Conservation (phyloP, 2,113 vertebrate species). For the Dolichallabes microphthalmus region DNA sequence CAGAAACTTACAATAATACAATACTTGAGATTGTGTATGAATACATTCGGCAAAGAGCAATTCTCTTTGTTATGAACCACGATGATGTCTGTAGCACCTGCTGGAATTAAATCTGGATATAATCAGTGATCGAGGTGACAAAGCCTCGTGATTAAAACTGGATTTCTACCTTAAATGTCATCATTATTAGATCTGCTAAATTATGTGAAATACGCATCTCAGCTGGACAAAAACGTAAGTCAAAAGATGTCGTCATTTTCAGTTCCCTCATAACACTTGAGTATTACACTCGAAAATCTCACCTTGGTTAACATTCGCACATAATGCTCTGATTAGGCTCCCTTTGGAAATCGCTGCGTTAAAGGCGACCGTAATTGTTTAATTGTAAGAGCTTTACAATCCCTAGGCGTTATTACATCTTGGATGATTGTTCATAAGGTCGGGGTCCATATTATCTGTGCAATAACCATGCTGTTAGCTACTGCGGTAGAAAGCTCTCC, state of each 20-base stretch:
- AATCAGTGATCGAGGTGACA: conserved; percentile 38
- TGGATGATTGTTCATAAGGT: not conserved
- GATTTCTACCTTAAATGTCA: not conserved
- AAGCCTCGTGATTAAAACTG: conserved; percentile 10
- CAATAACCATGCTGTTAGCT: not conserved
- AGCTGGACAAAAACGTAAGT: not conserved
- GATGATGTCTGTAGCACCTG: conserved; percentile 11
- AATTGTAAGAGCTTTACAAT: conserved; percentile 12
- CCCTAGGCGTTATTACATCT: not conserved
- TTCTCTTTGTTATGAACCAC: conserved; percentile 15
- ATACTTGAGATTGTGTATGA: conserved; percentile 9
- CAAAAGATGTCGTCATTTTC: not conserved
- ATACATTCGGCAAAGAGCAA: not conserved
- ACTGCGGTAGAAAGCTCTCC: conserved; percentile 21
- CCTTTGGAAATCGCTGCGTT: not conserved
- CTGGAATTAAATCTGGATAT: conserved; percentile 20
- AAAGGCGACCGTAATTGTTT: not conserved
- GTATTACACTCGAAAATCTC: not conserved
- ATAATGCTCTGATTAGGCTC: not conserved
- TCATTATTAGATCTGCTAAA: conserved; percentile 16
- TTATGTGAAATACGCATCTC: conserved; percentile 1
- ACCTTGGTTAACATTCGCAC: not conserved
- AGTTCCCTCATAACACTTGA: not conserved
- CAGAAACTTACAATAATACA: not conserved
- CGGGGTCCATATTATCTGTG: conserved; percentile 14